Base-by-base conservation (phyloP, 2,113 vertebrate genomes). In the Prionailurus bengalensis region DNA sequence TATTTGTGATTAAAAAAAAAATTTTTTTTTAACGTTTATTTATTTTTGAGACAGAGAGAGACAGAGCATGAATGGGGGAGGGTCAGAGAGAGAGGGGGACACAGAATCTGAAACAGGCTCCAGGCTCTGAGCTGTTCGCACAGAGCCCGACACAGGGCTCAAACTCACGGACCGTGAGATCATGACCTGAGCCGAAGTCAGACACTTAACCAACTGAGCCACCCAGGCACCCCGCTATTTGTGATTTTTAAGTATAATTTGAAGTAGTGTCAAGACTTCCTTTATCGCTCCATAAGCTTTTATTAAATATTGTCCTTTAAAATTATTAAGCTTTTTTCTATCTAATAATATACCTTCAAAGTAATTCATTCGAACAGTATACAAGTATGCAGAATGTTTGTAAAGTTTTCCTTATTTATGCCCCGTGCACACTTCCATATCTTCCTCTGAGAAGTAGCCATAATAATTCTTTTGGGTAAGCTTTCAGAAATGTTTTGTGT, bases 211-310 rank as follows among this genome's bases (percentile, higher is more conserved):
- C 45, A 9, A 73, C 36, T 73, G 36, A 73, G 70, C 70, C 70
- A 73, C 10, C 70, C 27, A 48, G 42, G 27, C 45, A 13, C 13
- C 7, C 36, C 7, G 4, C 42, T 79, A n/a, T 79, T 92, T 29
- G 36, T 89, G 76, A 55, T 71, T 84, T n/a, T 70, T 87, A 82
- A 92, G 63, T 92, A 92, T 88, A 21, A 82, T 70, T 13, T 92
- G 63, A 89, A 89, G 42, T 84, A 89, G 9, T 61, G 36, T n/a
- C 5, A 89, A 95, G 53, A 42, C 3, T 25, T 88, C 55, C 58
- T 55, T 23, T 68, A 80, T 48, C 21, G 78, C 89, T 84, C 51
- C 79, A 79, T 21, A 78, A 51, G 23, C 15, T 31, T 95, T 42
- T 79, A 63, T 31, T 65, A 92, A 87, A 39, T 29, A 58, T 80